Base-by-base conservation (phyloP, 2,797 vertebrate species). In the Alca torda region DNA sequence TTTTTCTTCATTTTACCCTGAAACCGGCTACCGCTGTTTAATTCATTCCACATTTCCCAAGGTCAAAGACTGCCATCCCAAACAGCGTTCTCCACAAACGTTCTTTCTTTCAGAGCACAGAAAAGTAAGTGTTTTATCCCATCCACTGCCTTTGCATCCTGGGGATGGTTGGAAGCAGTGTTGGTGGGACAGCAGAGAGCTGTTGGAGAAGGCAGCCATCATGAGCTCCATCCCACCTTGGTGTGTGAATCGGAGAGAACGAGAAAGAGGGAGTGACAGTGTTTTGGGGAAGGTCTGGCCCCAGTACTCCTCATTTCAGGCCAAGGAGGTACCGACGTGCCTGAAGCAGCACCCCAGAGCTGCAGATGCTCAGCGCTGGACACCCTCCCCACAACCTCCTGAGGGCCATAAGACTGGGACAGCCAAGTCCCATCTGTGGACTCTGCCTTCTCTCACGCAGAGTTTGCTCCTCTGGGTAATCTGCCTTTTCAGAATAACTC, bases 41-140 rank as follows among this genome's bases (percentile, higher is more conserved):
- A 97, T 91, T 91, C 60, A 81, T 87, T 65, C 80, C 87, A 51
- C 63, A 30, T 91, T 89, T 96, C 60, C 50, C 48, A 68, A 76
- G 87, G 81, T 41, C 7, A 1, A 54, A 50, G 84, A 79, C 68
- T 9, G 0, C 64, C 69, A 48, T 50, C 23, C 45, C 1, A 2
- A 37, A 16, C 46, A 48, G 24, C 0, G 0, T 24, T 31, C 43
- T 85, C 65, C 14, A 4, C 26, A 78, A 88, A 65, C 18, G n/a
- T 19, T 28, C 46, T 16, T 56, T 45, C 64, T 80, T 43, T 46
- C 3, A 1, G 48, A 70, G 63, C 0, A 0, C n/a, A 26, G 51
- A 59, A 41, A 45, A 74, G 16, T 14, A 15, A 43, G 25, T 1
- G 16, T 10, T 79, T 63, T 61, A 46, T 46, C 67, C 51, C n/a